Percentiles rank a stretch among this genome's conserved stretches.
These are phyloP conservation scores for Eupristina koningsbergeri DNA, from an alignment of 1,140 invertebrate species.

Conservation along the genomic window DNA sequence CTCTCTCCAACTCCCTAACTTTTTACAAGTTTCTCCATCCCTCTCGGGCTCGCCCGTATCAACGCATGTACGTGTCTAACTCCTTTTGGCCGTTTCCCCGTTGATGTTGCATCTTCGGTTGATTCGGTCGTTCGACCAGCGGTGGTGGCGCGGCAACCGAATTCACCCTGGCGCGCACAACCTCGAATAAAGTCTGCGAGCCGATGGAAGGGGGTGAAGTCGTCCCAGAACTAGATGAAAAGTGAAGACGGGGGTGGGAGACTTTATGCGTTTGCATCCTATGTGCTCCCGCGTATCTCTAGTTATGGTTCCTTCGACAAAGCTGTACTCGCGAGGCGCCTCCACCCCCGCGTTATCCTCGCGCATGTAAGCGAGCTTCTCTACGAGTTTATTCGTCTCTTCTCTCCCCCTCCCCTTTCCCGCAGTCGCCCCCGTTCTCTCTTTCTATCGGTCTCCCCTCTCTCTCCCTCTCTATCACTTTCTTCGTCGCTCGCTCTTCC, in stretches of 20 bases:
- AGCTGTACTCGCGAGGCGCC: conserved; percentile 54
- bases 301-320: conserved; percentile 68
- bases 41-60: not conserved
- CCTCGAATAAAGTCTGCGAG: conserved; percentile 51
- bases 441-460: not conserved
- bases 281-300: conserved; percentile 67
- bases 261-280: conserved; percentile 73
- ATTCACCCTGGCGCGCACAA: conserved; percentile 2
- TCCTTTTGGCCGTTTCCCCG: conserved; percentile 39
- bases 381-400: not conserved
- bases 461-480: not conserved
- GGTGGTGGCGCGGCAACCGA: conserved; percentile 22
- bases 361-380: conserved; percentile 16
- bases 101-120: conserved; percentile 56
- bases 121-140: conserved; percentile 59
- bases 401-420: not conserved
- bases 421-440: not conserved
- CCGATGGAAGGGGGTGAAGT: conserved; percentile 53
- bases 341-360: conserved; percentile 38
- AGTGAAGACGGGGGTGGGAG: conserved; percentile 53
- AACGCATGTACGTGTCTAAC: conserved; percentile 10
- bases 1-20: conserved; percentile 19
- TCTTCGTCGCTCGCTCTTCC: not conserved
- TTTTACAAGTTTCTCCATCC: conserved; percentile 47
- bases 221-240: conserved; percentile 37